A percentile compares a stretch with the other conserved stretches of the same genome.
Conservation (phyloP, 2,113 vertebrate species). For the Melospiza melodia region DNA sequence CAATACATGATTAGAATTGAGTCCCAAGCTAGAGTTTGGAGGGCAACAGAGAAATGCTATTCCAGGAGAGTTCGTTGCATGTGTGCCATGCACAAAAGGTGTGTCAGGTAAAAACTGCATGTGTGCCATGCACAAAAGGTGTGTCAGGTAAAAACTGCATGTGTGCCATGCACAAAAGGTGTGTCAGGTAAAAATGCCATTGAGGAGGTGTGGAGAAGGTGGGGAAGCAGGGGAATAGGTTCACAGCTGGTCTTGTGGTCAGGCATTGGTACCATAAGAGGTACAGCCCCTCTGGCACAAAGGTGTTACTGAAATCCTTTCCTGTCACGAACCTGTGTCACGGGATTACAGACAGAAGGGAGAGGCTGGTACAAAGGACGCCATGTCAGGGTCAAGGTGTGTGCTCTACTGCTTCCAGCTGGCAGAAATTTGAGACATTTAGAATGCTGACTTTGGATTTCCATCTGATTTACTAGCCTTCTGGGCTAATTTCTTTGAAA, state of each 20-base stretch:
- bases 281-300: neutral
- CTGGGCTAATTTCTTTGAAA: neutral
- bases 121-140: neutral
- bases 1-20: neutral
- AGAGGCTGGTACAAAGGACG: conserved; percentile 26
- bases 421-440: neutral
- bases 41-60: neutral
- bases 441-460: conserved; percentile 19
- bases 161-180: too few relatives aligned
- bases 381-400: neutral
- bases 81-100: neutral
- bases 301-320: neutral
- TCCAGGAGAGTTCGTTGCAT: neutral
- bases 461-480: conserved; percentile 4
- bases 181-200: too few relatives aligned
- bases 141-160: too few relatives aligned
- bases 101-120: too few relatives aligned
- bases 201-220: neutral
- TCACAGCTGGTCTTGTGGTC: neutral
- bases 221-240: neutral
- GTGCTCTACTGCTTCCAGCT: conserved; percentile 4
- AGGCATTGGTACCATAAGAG: neutral
- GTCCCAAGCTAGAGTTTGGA: neutral
- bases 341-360: neutral
- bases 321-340: neutral